Evolutionary conservation across 2,888 invertebrate genomes (phyloP).

Genomic region (Synanthedon andrenaeformis): DNA sequence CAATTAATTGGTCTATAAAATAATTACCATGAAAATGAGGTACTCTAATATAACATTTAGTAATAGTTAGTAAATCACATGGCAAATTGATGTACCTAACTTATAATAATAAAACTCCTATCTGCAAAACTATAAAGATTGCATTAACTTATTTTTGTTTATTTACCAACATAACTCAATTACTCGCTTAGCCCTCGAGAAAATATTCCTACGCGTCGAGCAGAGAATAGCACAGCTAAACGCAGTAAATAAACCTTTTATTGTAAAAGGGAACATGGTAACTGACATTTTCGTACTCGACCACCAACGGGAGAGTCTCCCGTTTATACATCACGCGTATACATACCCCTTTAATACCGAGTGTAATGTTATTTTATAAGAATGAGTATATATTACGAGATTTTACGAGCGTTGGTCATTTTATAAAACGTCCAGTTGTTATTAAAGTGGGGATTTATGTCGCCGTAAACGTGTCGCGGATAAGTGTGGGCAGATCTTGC

Average conservation of each 20-base stretch:
- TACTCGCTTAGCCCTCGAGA: not conserved
- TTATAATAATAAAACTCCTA: no score
- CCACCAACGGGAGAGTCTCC: not conserved
- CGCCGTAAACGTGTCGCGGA: constrained; percentile 20
- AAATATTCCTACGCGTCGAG: not conserved
- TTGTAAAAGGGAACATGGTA: not conserved
- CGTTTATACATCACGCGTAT: not conserved
- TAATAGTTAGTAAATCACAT: no score
- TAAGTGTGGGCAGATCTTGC: no score
- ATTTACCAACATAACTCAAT: not conserved
- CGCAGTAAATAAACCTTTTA: not conserved
- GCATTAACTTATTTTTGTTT: not conserved
- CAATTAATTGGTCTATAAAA: no score
- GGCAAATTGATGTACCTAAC: no score
- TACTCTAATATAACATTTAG: no score
- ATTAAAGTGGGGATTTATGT: constrained; percentile 31
- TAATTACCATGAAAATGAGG: no score
- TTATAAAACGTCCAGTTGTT: constrained; percentile 11
- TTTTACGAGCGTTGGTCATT: constrained; percentile 1
- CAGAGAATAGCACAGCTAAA: not conserved
- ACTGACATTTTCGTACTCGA: not conserved
- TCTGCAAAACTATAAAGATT: not conserved
- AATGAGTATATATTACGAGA: not conserved
- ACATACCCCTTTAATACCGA: not conserved
- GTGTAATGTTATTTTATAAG: not conserved